Evolutionary conservation across 2,797 vertebrate species (phyloP).

Genomic region (Nyctalus aviator): DNA sequence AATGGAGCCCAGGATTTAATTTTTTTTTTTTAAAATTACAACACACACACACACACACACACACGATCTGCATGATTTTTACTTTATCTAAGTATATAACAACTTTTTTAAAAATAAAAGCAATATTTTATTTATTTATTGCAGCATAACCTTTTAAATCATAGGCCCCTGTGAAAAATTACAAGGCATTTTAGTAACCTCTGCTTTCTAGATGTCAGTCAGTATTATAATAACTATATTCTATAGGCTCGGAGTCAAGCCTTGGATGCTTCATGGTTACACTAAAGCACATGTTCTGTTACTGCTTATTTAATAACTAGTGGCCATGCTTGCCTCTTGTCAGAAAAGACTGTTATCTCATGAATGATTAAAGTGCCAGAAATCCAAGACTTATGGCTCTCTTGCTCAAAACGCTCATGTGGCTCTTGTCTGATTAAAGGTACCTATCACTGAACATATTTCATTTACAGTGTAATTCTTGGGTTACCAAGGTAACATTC

Average conservation of each 20-base stretch:
- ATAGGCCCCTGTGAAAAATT: not conserved
- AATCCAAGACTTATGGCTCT: slow-evolving; percentile 71
- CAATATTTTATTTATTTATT: not conserved
- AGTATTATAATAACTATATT: not conserved
- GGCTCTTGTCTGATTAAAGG: slow-evolving; percentile 82
- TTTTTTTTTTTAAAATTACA: not conserved
- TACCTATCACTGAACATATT: slow-evolving; percentile 71
- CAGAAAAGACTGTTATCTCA: slow-evolving; percentile 74
- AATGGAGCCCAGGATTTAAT: not conserved
- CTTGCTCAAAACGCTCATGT: slow-evolving; percentile 76
- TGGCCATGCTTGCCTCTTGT: slow-evolving; percentile 63
- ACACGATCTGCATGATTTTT: slow-evolving; percentile 21
- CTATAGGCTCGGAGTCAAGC: not conserved
- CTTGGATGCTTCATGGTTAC: not conserved
- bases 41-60: not conserved
- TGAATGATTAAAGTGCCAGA: slow-evolving; percentile 76
- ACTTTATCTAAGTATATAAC: slow-evolving; percentile 19
- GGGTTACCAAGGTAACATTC: slow-evolving; percentile 87
- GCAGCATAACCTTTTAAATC: slow-evolving; percentile 15
- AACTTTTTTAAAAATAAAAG: slow-evolving; percentile 48
- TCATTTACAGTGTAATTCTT: slow-evolving; percentile 84
- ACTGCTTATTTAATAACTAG: slow-evolving; percentile 57
- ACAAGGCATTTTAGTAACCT: not conserved
- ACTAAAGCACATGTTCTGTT: slow-evolving; percentile 31
- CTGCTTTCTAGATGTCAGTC: not conserved